Percentiles rank a stretch among this genome's conserved stretches.
phyloP scores from a whole-genome alignment of 2,888 invertebrate genomes.

The Drosophila melanosoma region DNA sequence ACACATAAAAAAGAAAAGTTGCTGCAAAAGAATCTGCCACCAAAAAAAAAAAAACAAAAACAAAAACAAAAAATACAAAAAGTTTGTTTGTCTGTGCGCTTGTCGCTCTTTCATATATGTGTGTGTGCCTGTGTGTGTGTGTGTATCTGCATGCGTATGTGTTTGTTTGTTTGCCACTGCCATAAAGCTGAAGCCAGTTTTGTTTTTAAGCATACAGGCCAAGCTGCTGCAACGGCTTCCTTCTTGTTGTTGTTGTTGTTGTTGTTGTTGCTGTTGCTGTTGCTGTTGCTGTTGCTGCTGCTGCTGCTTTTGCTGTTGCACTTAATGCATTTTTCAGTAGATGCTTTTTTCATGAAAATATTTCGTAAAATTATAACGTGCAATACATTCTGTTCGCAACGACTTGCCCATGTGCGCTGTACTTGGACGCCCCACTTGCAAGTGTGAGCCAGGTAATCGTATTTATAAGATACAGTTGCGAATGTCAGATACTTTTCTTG shows the following conservation, averaged over 20 bases:
- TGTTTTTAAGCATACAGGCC: slow-evolving; percentile 68
- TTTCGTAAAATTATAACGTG: slow-evolving; percentile 78
- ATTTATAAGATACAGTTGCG: slow-evolving; percentile 75
- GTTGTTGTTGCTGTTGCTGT: slow-evolving; percentile 28
- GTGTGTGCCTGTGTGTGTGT: slow-evolving; percentile 24
- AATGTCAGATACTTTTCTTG: slow-evolving; percentile 62
- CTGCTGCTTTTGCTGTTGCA: slow-evolving; percentile 70
- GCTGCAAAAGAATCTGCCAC: slow-evolving; percentile 64
- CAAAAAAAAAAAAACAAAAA: slow-evolving; percentile 41
- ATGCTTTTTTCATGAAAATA: slow-evolving; percentile 77
- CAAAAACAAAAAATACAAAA: slow-evolving; percentile 29
- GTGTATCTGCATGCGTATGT: slow-evolving; percentile 37
- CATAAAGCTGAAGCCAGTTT: slow-evolving; percentile 77
- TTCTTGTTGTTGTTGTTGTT: slow-evolving; percentile 29
- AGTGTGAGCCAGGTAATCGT: slow-evolving; percentile 70
- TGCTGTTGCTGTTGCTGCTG: slow-evolving; percentile 24
- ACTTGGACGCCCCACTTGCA: slow-evolving; percentile 34
- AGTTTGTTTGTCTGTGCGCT: slow-evolving; percentile 57
- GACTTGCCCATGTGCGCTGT: slow-evolving; percentile 54
- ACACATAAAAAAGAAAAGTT: slow-evolving; percentile 61
- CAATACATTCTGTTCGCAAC: slow-evolving; percentile 56
- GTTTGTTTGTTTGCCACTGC: slow-evolving; percentile 77
- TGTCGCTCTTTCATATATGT: slow-evolving; percentile 44
- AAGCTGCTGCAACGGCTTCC: slow-evolving; percentile 56
- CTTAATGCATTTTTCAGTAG: slow-evolving; percentile 83